Base-by-base conservation (phyloP, 1,140 invertebrate genomes). In the Trissolcus basalis region DNA sequence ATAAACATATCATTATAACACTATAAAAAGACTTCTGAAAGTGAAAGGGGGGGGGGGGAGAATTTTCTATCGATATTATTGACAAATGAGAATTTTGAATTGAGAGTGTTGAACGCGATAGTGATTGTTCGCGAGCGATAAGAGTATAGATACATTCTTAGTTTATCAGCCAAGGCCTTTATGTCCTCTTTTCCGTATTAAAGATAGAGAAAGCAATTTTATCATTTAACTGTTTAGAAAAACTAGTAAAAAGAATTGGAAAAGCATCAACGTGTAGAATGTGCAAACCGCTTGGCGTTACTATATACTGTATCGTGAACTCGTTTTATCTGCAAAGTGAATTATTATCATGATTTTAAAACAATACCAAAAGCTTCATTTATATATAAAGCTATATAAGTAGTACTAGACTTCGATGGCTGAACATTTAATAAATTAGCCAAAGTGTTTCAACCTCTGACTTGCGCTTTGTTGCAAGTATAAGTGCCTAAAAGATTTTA, bases 21-120 rank as follows among this genome's bases (percentile, higher is more conserved):
- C n/a, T n/a, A n/a, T n/a, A n/a, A n/a, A 35, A 35, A 60, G 14
- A 13, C 6, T 14, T 48, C 19, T 39, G 36, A 69, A 69, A 60
- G 15, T 41, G 19, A 16, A 58, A n/a, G 14, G 39, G 56, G 39
- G 55, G 50, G 32, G 47, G 47, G 45, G 54, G 59, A 64, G 41
- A 64, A 48, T 64, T 64, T 53, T 64, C 67, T 49, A 49, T 61
- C 60, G 49, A 51, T 14, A 58, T 63, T 71, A 71, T 71, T 70
- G 65, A 70, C 59, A 65, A 70, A 71, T 70, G 73, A 77, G 60
- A 61, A 77, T 67, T 60, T 71, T 68, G 50, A 67, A 77, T 77
- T 77, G 56, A 47, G 67, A 56, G 55, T 71, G n/a, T n/a, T n/a
- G n/a, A n/a, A 70, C 60, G 68, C 51, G 58, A 63, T 77, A 72